phyloP scores from a whole-genome alignment of 2,113 vertebrate genomes.

The Australoheros scitulus region DNA sequence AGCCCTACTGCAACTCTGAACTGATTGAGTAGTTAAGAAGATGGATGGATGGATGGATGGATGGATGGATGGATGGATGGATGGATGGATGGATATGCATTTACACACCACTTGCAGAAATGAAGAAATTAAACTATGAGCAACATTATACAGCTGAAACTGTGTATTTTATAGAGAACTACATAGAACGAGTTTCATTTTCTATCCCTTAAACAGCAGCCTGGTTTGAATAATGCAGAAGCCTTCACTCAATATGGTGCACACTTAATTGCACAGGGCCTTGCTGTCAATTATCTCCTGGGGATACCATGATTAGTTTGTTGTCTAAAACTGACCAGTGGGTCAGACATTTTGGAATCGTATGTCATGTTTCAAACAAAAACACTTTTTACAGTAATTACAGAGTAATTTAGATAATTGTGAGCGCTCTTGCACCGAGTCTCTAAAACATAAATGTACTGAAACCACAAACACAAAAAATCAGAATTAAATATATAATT shows the following conservation, averaged over 20 bases:
- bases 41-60: no score
- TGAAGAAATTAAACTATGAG: background rate
- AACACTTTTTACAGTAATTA: slow-evolving; percentile 42
- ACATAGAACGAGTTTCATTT: background rate
- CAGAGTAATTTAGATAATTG: slow-evolving; percentile 50
- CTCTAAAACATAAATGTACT: slow-evolving; percentile 10
- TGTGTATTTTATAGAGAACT: background rate
- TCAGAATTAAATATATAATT: background rate
- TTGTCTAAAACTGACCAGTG: slow-evolving; percentile 33
- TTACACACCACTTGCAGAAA: background rate
- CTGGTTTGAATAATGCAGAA: background rate
- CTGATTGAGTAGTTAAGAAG: background rate
- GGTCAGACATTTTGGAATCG: slow-evolving; percentile 8
- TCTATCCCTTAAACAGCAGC: background rate
- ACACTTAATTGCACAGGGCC: background rate
- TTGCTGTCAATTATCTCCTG: background rate
- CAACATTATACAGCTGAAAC: accelerated
- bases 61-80: no score
- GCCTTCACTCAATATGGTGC: slow-evolving; percentile 8
- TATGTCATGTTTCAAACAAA: background rate
- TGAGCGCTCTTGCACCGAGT: background rate
- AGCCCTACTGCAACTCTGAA: no score
- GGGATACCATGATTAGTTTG: background rate
- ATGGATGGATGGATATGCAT: background rate
- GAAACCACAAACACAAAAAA: background rate